phyloP scores from a whole-genome alignment of 2,797 vertebrate genomes.

The Emys orbicularis region DNA sequence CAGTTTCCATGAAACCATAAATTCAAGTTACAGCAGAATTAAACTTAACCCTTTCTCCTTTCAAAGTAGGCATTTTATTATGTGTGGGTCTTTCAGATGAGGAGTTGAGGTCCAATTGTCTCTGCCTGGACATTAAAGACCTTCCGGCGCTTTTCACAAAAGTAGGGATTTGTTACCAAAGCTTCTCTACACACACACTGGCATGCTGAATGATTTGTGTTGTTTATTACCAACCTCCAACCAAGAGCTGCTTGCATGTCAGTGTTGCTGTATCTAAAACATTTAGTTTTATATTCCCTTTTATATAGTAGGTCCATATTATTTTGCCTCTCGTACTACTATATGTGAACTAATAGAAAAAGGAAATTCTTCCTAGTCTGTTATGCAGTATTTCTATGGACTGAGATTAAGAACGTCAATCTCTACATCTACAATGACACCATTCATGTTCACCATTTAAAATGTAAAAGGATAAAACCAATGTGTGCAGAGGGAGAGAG shows the following conservation, averaged over 20 bases:
- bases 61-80: background rate
- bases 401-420: background rate
- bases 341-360: background rate
- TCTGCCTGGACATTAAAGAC: background rate
- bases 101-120: background rate
- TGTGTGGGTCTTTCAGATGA: background rate
- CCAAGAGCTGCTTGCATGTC: no score
- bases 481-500: background rate
- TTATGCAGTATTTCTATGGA: background rate
- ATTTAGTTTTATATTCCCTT: background rate
- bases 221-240: no score
- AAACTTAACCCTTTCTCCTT: background rate
- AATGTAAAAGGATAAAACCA: background rate
- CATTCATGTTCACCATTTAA: background rate
- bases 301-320: background rate
- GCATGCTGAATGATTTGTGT: background rate
- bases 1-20: background rate
- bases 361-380: background rate
- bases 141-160: background rate
- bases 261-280: background rate
- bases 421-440: background rate
- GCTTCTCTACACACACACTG: background rate
- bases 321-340: background rate
- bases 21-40: background rate
- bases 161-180: background rate